Evolutionary conservation across 2,797 vertebrate species (phyloP).

Genomic region (Acridotheres tristis): DNA sequence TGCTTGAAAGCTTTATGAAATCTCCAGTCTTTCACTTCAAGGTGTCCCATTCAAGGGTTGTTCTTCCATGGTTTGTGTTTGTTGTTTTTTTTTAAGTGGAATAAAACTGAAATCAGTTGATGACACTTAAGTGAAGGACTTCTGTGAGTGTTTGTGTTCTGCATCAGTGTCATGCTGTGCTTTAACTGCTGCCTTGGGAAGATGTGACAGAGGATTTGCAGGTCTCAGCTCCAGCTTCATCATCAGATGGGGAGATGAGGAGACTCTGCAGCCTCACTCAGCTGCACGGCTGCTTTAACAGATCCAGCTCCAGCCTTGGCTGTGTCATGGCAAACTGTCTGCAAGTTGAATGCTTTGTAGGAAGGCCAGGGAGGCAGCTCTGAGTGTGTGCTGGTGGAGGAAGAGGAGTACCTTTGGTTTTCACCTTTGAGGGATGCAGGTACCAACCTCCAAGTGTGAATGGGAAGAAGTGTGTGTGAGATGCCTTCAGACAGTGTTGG

Average conservation of each 20-base stretch:
- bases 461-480: not conserved
- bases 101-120: not conserved
- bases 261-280: not conserved
- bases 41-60: not conserved
- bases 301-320: not conserved
- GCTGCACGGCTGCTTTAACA: fast-evolving
- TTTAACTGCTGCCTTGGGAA: not conserved
- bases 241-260: not conserved
- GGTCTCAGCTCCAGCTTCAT: not conserved
- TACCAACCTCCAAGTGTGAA: not conserved
- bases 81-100: not conserved
- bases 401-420: not conserved
- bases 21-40: not conserved
- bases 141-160: slow-evolving; percentile 1
- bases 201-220: not conserved
- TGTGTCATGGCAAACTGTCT: not conserved
- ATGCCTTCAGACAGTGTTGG: not conserved
- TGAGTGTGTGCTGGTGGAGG: not conserved
- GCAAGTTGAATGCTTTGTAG: not conserved
- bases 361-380: not conserved
- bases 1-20: not conserved
- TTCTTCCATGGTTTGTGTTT: not conserved
- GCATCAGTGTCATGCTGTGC: slow-evolving; percentile 1
- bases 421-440: not conserved
- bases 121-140: slow-evolving; percentile 44